Base-by-base conservation (phyloP, 2,888 invertebrate genomes). In the Endomychus coccineus region DNA sequence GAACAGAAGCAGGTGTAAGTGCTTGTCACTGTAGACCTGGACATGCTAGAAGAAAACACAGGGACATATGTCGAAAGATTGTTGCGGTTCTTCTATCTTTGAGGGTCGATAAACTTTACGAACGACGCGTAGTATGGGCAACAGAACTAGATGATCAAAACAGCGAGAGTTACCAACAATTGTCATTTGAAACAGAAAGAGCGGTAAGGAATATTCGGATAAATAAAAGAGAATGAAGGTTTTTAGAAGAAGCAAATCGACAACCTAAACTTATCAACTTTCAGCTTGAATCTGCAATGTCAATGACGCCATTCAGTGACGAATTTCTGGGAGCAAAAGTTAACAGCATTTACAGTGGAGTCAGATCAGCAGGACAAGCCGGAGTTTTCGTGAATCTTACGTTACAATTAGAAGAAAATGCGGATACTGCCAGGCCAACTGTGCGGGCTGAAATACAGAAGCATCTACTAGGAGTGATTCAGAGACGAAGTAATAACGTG, bases 261-360 rank as follows among this genome's bases (percentile, higher is more conserved):
- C n/a, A n/a, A n/a, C n/a, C 6, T 7, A 19, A 7, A 7, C 21
- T 19, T 19, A 19, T 19, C 6, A 19, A 19, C n/a, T 56, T 59
- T 6, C 61, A 91, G 90, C 76, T 92, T 57, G 88, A 89, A 63
- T 89, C 90, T 0, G 86, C 90, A 1, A 86, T 92, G 77, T 85
- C 87, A 0, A 88, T 90, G 84, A 91, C 91, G 0, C 87, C 88
- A 0, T 86, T 89, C 57, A 86, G 88, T 0, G 84, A 87, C 52
- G 84, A 86, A 52, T 91, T 88, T 61, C 77, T 91, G 59, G 81
- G 83, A 24, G 80, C 85, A 1, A 73, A 77, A 34, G 80, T 92
- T 1, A 90, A 89, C 59, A 76, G 77, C 9, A 78, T 91, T 5
- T 86, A 85, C 57, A 71, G 76, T 7, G 83, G 82, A 0, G 83